Base-by-base conservation (phyloP, 1,140 invertebrate species). In the Notospermus geniculatus region DNA sequence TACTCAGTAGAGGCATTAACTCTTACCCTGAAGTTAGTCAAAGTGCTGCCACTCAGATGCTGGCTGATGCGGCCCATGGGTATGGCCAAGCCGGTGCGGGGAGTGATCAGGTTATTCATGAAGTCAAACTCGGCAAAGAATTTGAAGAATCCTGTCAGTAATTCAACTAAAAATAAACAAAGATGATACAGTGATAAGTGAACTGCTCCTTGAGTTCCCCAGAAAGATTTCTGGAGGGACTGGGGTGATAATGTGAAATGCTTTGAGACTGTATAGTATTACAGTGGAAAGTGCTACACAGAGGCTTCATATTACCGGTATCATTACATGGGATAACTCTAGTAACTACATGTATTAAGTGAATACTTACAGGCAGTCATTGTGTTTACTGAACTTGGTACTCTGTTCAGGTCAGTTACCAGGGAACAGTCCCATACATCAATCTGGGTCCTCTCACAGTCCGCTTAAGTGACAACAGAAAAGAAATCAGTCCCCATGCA, bases 401-500 rank as follows among this genome's bases (percentile, higher is more conserved):
- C 25, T 22, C 39, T 45, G 39, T 28, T 29, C 59, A 22, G 13
- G 27, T 54, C 41, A 5, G 45, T 36, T 7, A 43, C 17, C 64
- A 72, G 73, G 17, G 72, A 71, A 61, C 70, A 75, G 56, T 76
- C 68, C 72, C 74, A 77, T n/a, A 63, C 63, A 28, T 75, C 69
- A 53, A 76, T 70, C 13, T 65, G 25, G 13, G 9, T 46, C 23
- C 19, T 5, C 27, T 50, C 19, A 22, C 7, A n/a, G n/a, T n/a
- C 36, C 19, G 45, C 45, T 36, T 17, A 17, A 43, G n/a, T 19
- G 19, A 7, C 17, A 41, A n/a, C 19, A 41, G 56, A 19, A 17
- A 22, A 50, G 27, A 19, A 15, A 58, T 11, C 39, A 19, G 22
- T 23, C 9, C 9, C 23, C 13, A 15, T 53, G 22, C 11, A 43